A percentile compares a stretch with the other conserved stretches of the same genome.
phyloP scores from a whole-genome alignment of 2,797 vertebrate species.

The Aldrovandia affinis region DNA sequence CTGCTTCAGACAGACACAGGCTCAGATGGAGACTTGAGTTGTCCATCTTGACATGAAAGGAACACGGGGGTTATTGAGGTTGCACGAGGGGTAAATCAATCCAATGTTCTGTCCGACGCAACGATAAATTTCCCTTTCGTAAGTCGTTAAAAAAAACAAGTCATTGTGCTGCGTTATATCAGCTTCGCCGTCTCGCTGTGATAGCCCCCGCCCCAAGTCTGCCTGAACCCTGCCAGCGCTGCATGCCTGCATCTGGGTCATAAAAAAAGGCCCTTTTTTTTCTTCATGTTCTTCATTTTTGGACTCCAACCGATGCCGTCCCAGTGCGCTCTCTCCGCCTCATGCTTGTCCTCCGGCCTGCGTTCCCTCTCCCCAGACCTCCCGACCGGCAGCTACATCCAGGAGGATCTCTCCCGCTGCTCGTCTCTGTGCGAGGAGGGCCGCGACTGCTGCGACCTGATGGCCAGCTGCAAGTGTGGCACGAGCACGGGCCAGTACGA shows the following conservation, averaged over 20 bases:
- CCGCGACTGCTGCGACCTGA: constrained; percentile 89
- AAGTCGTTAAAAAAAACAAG: constrained; percentile 17
- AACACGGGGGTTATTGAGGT: background rate
- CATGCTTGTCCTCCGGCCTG: no score
- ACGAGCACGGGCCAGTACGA: constrained; percentile 95
- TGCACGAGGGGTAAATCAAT: background rate
- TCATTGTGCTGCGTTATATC: constrained; percentile 32
- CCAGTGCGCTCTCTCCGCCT: no score
- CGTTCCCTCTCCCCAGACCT: no score
- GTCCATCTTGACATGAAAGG: background rate
- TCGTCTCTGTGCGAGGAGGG: constrained; percentile 86
- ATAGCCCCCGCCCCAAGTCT: constrained; percentile 26
- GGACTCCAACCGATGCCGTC: no score
- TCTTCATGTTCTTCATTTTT: no score
- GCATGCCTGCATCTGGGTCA: background rate
- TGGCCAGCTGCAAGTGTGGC: constrained; percentile 97
- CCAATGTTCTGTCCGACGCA: background rate
- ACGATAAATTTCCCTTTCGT: background rate
- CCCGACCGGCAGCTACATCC: constrained; percentile 92
- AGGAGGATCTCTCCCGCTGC: constrained; percentile 87
- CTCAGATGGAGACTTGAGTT: background rate
- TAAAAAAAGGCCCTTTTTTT: no score
- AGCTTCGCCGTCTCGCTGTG: constrained; percentile 28
- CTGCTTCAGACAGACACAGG: background rate
- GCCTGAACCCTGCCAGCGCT: constrained; percentile 25